Conservation (phyloP, 2,888 invertebrate species). For the Netelia fuscicornis region DNA sequence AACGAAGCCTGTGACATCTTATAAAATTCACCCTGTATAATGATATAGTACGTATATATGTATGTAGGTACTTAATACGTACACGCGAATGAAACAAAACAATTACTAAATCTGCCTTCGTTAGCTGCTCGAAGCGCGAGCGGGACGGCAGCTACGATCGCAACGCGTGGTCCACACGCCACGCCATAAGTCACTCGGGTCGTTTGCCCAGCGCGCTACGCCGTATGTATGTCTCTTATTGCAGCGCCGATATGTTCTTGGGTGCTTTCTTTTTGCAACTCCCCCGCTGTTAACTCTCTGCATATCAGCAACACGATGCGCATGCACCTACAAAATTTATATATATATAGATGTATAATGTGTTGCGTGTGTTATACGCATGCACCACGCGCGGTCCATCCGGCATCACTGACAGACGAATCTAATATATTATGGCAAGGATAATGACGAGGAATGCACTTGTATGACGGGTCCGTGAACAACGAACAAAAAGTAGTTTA, state of each 20-base stretch:
- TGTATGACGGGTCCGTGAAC: neutral
- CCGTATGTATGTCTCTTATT: constrained; percentile 67
- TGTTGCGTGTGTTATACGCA: neutral
- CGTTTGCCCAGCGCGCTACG: constrained; percentile 57
- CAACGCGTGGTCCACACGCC: constrained; percentile 72
- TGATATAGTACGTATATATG: constrained; percentile 16
- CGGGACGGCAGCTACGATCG: constrained; percentile 15
- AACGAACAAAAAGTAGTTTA: neutral
- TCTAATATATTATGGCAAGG: neutral
- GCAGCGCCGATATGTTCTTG: constrained; percentile 69
- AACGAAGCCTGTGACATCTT: too few species aligned
- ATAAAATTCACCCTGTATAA: neutral
- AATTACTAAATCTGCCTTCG: constrained; percentile 77
- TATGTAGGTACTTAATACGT: constrained; percentile 42
- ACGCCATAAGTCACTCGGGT: constrained; percentile 76
- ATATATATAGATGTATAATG: neutral
- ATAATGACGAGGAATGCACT: neutral
- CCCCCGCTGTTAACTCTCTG: constrained; percentile 8
- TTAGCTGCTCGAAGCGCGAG: constrained; percentile 65
- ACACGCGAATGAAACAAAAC: constrained; percentile 73
- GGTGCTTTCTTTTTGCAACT: constrained; percentile 18
- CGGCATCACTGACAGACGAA: neutral
- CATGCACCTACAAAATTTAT: neutral
- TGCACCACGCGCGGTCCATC: neutral
- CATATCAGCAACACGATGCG: constrained; percentile 30